Conservation (phyloP, 2,797 vertebrate species). For the Cirrhinus mrigala region DNA sequence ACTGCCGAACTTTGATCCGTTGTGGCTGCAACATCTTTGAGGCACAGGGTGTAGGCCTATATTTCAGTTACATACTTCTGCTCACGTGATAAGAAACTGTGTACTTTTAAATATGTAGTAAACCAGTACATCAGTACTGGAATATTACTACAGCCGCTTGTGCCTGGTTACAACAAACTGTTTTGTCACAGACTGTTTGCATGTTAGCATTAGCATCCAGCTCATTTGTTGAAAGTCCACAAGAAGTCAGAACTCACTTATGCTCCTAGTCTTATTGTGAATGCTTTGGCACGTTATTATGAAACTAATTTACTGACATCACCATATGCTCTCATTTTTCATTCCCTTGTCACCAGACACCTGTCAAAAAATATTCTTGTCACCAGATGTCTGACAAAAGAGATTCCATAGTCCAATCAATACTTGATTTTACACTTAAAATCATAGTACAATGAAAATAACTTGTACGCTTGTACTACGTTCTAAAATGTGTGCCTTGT, state of each 20-base stretch:
- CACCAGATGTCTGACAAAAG: neutral
- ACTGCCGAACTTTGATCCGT: constrained; percentile 25
- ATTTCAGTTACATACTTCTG: constrained; percentile 15
- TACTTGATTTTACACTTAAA: neutral
- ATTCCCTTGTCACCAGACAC: neutral
- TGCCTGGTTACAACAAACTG: neutral
- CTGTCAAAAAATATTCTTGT: neutral
- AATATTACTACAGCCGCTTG: neutral
- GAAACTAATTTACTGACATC: neutral
- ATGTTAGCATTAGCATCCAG: neutral
- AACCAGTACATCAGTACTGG: neutral
- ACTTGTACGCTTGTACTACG: no score
- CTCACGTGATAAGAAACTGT: neutral
- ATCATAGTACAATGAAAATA: neutral
- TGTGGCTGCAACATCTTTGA: constrained; percentile 30
- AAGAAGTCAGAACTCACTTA: no score
- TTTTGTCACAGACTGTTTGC: neutral
- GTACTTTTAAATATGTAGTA: neutral
- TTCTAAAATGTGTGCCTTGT: neutral
- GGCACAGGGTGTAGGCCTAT: neutral
- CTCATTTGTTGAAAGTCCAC: neutral
- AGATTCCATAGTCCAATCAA: neutral
- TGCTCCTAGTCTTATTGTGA: neutral
- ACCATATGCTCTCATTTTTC: neutral
- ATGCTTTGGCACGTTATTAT: no score